Evolutionary conservation across 1,140 invertebrate species (phyloP).

Genomic region (Halesus radiatus): DNA sequence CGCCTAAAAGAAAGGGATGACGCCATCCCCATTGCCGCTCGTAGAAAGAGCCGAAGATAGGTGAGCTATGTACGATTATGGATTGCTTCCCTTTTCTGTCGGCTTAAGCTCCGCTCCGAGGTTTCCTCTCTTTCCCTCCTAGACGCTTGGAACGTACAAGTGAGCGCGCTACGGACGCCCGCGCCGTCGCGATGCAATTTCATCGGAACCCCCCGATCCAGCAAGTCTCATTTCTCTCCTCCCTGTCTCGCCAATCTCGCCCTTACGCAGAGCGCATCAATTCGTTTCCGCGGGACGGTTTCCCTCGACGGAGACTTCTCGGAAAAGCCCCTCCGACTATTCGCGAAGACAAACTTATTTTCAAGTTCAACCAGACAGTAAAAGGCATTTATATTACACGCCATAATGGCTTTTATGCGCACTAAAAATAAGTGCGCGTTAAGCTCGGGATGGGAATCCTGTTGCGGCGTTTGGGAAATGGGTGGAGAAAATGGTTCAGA

Average conservation of each 20-base stretch:
- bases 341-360: constrained; percentile 42
- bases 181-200: constrained; percentile 56
- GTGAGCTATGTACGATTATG: constrained; percentile 42
- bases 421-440: constrained; percentile 56
- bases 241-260: constrained; percentile 3
- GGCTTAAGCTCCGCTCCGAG: constrained; percentile 22
- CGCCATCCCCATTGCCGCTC: constrained; percentile 29
- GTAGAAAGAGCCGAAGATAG: constrained; percentile 47
- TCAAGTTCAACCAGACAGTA: constrained; percentile 57
- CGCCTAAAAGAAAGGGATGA: constrained; percentile 48
- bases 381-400: constrained; percentile 58
- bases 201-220: background rate
- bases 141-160: constrained; percentile 10
- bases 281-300: constrained; percentile 9
- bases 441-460: constrained; percentile 50
- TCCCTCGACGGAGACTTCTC: constrained; percentile 6
- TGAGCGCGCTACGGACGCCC: constrained; percentile 29
- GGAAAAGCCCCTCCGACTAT: constrained; percentile 38
- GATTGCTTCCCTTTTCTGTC: constrained; percentile 44
- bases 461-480: constrained; percentile 43
- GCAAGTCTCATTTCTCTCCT: constrained; percentile 21
- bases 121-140: constrained; percentile 38
- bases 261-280: constrained; percentile 12
- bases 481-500: constrained; percentile 24
- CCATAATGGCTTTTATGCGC: constrained; percentile 58